Base-by-base conservation (phyloP, 2,797 vertebrate species). In the Leptodactylus fallax region DNA sequence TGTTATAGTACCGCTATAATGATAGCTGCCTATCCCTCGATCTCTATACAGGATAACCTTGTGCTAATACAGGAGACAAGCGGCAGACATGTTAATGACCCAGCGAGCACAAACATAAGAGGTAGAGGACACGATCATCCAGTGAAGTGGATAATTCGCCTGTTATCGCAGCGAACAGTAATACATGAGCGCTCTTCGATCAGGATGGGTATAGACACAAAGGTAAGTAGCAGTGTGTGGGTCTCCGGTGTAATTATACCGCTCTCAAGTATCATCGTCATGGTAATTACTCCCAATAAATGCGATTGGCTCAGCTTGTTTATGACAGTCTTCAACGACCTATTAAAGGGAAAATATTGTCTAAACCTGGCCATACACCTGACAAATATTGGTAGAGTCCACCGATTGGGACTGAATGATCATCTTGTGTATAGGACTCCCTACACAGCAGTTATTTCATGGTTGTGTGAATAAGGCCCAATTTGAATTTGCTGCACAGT, bases 271-370 rank as follows among this genome's bases (percentile, higher is more conserved):
- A 74, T 71, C 81, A 71, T 74, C 49, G 21, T 71, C 74, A 74
- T 84, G 82, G 27, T 84, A 84, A 84, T 84, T 84, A 84, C 69
- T 60, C 67, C 82, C 69, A 84, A 67, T 56, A 69, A 83, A 83
- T 76, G 36, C 23, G 21, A 72, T 72, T 76, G 49, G 69, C 55
- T 56, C 27, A 7, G 81, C n/a, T 53, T 71, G 65, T 72, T 83
- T 83, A 83, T 36, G 53, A 65, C 63, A 0, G 17, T 47, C 51
- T 83, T 56, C 27, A 56, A 14, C 19, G 36, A 51, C 51, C 65
- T 21, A 14, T 71, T 71, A 56, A 72, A 36, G 65, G 69, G 65
- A 65, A 69, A 71, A 71, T 72, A 36, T 83, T 11, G 53, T 16
- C n/a, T 14, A 71, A 63, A 8, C 19, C 8, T 63, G 19, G 19